Percentiles rank a stretch among this genome's conserved stretches.
Conservation (phyloP, 2,888 invertebrate species). For the Cataglyphis cursor region DNA sequence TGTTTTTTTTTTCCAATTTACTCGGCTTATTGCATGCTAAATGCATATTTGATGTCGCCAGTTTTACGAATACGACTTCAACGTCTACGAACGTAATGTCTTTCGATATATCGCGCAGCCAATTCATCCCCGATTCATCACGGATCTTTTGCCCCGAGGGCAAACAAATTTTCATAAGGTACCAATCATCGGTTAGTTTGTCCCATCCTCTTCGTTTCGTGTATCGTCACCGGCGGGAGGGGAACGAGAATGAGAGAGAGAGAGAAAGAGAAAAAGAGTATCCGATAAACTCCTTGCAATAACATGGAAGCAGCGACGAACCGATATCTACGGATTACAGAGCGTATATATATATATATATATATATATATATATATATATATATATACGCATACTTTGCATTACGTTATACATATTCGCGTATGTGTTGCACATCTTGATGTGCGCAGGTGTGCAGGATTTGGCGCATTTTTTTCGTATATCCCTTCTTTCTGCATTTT, state of each 20-base stretch:
- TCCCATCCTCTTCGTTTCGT: slow-evolving; percentile 36
- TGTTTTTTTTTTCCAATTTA: slow-evolving; percentile 29
- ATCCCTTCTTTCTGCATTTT: slow-evolving; percentile 7
- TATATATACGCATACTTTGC: slow-evolving; percentile 58
- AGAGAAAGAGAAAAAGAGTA: slow-evolving; percentile 2
- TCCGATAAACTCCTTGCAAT: slow-evolving; percentile 74
- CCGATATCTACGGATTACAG: slow-evolving; percentile 73
- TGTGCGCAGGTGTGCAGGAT: background rate
- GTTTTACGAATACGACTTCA: background rate
- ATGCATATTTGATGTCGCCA: slow-evolving; percentile 30
- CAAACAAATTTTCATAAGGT: slow-evolving; percentile 71
- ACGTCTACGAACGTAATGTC: slow-evolving; percentile 12
- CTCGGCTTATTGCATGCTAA: slow-evolving; percentile 43
- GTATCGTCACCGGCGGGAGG: background rate
- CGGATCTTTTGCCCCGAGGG: slow-evolving; percentile 38
- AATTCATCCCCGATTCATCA: slow-evolving; percentile 54
- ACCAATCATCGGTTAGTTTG: slow-evolving; percentile 68
- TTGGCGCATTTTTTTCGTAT: slow-evolving; percentile 3
- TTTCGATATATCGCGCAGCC: slow-evolving; percentile 39
- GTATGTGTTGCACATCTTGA: slow-evolving; percentile 35
- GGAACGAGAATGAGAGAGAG: background rate
- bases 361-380: no score
- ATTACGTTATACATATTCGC: slow-evolving; percentile 39
- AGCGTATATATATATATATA: slow-evolving; percentile 28
- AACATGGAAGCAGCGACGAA: slow-evolving; percentile 72